Percentiles rank a stretch among this genome's conserved stretches.
Evolutionary conservation across 1,140 invertebrate species (phyloP).

Genomic region (Copidosoma floridanum): DNA sequence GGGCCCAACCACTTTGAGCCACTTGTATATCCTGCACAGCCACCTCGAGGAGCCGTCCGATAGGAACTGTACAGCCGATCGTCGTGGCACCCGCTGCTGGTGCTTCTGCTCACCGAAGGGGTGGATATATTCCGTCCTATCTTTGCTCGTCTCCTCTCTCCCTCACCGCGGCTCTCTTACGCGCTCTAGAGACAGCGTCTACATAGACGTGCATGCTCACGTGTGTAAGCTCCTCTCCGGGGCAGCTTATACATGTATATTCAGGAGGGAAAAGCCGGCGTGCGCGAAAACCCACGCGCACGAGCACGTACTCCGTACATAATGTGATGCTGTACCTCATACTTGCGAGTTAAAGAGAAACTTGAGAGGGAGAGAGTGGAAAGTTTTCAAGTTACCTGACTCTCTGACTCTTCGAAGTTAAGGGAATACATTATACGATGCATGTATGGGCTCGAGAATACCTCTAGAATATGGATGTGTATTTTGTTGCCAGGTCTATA

Average conservation of each 20-base stretch:
- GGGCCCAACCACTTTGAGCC: too few species aligned
- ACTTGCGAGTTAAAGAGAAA: background rate
- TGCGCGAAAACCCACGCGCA: constrained; percentile 3
- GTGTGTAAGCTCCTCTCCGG: constrained; percentile 17
- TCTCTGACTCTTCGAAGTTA: too few species aligned
- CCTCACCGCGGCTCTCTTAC: background rate
- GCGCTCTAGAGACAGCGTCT: too few species aligned
- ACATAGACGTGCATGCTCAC: too few species aligned
- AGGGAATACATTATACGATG: too few species aligned
- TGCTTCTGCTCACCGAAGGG: too few species aligned
- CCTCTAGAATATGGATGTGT: too few species aligned
- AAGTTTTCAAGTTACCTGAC: constrained; percentile 11
- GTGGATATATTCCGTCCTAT: constrained; percentile 51
- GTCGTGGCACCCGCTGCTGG: constrained; percentile 48
- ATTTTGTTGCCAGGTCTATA: background rate
- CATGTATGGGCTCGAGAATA: too few species aligned
- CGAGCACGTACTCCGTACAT: constrained; percentile 2
- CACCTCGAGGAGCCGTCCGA: constrained; percentile 51
- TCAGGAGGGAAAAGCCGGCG: constrained; percentile 1
- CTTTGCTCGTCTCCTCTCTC: constrained; percentile 32
- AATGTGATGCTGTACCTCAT: too few species aligned
- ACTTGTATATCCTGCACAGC: constrained; percentile 43
- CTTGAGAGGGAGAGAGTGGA: background rate
- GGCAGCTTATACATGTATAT: too few species aligned
- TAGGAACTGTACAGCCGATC: constrained; percentile 55